phyloP scores from a whole-genome alignment of 1,140 invertebrate genomes.

The Megathymus violae region DNA sequence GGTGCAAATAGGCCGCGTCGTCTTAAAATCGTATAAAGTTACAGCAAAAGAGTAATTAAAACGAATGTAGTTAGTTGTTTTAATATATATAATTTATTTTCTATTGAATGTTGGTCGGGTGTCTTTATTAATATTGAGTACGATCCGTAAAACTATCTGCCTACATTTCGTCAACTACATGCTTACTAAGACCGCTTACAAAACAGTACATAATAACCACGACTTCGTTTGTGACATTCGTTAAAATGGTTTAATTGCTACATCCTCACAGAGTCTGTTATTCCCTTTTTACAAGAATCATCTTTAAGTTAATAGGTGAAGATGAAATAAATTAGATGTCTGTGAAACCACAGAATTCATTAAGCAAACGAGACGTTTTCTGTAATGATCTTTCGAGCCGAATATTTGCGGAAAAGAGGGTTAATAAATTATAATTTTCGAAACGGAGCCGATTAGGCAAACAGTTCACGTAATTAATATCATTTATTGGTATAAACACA shows the following conservation, averaged over 20 bases:
- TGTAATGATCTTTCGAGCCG: constrained; percentile 27
- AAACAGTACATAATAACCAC: too few relatives aligned
- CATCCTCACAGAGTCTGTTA: constrained; percentile 11
- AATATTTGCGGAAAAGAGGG: constrained; percentile 10
- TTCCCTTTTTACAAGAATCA: constrained; percentile 14
- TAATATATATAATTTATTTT: too few relatives aligned
- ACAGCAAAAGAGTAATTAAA: too few relatives aligned
- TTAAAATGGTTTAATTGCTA: constrained; percentile 12
- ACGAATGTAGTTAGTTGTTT: too few relatives aligned
- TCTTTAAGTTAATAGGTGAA: constrained; percentile 27
- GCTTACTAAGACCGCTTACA: neutral
- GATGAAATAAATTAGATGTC: constrained; percentile 25
- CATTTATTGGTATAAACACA: too few relatives aligned
- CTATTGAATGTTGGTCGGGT: too few relatives aligned
- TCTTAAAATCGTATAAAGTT: too few relatives aligned
- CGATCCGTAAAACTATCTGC: neutral
- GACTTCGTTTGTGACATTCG: constrained; percentile 10
- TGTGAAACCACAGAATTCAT: constrained; percentile 15
- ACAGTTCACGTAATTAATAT: too few relatives aligned
- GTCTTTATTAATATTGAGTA: too few relatives aligned
- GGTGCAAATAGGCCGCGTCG: too few relatives aligned
- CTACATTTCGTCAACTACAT: neutral
- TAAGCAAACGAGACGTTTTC: constrained; percentile 22
- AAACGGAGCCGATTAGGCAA: too few relatives aligned
- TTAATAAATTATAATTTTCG: too few relatives aligned